Percentiles rank a stretch among this genome's conserved stretches.
Evolutionary conservation across 1,140 invertebrate genomes (phyloP).

Genomic region (Pseudachorutes palmiensis): DNA sequence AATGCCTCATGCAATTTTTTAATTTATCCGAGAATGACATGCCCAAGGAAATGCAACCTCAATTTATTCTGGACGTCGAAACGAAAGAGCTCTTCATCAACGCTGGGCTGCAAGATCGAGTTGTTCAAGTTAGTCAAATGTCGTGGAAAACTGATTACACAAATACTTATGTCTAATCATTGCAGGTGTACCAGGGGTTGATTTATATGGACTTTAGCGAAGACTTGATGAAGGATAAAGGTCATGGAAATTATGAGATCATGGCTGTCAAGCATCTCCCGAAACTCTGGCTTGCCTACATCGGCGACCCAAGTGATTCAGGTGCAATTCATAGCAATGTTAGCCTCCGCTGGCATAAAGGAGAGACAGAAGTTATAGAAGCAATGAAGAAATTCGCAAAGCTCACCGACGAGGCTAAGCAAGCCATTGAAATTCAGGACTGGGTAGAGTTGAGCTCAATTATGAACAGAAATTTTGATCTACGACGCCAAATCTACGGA

Average conservation of each 20-base stretch:
- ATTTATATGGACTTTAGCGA: constrained; percentile 41
- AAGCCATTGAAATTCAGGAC: constrained; percentile 34
- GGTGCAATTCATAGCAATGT: constrained; percentile 41
- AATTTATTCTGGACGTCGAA: constrained; percentile 42
- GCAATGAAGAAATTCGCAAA: constrained; percentile 40
- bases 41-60: constrained; percentile 38
- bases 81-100: constrained; percentile 40
- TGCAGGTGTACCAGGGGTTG: constrained; percentile 41
- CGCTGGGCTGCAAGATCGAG: constrained; percentile 42
- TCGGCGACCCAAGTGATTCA: constrained; percentile 40
- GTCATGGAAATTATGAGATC: constrained; percentile 38
- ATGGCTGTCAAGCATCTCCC: constrained; percentile 35
- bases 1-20: constrained; percentile 41
- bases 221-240: constrained; percentile 38
- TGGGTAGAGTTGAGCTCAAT: constrained; percentile 36
- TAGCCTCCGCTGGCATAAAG: constrained; percentile 36
- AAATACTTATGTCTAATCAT: constrained; percentile 5
- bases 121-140: constrained; percentile 39
- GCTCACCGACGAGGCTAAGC: constrained; percentile 39
- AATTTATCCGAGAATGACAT: constrained; percentile 37
- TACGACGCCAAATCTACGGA: constrained; percentile 39
- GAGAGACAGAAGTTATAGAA: constrained; percentile 39
- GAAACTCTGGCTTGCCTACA: constrained; percentile 40
- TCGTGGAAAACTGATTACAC: background rate
- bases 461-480: constrained; percentile 40